Evolutionary conservation across 2,797 vertebrate species (phyloP).

Genomic region (Sylvilagus floridanus): DNA sequence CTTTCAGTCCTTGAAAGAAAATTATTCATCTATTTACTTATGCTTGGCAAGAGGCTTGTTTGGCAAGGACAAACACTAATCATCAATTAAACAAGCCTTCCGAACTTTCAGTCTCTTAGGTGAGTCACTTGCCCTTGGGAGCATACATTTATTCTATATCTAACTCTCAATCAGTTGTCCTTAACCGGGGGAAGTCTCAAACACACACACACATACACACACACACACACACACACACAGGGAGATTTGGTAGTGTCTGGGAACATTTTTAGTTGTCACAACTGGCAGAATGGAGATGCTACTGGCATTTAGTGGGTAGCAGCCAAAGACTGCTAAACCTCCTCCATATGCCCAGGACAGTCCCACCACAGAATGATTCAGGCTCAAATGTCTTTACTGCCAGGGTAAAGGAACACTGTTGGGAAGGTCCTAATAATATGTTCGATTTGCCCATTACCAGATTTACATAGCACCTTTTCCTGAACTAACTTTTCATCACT

Average conservation of each 20-base stretch:
- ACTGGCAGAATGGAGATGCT: not conserved
- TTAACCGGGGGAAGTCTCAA: not conserved
- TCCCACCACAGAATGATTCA: not conserved
- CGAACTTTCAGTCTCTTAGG: constrained; percentile 15
- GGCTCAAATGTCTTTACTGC: constrained; percentile 8
- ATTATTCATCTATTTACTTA: constrained; percentile 37
- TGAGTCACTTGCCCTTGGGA: constrained; percentile 36
- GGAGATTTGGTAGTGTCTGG: not conserved
- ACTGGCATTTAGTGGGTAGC: not conserved
- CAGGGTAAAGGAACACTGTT: constrained; percentile 40
- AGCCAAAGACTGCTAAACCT: not conserved
- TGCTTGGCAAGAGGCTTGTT: constrained; percentile 50
- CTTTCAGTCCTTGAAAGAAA: constrained; percentile 56
- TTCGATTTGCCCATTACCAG: constrained; percentile 61
- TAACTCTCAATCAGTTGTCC: constrained; percentile 45
- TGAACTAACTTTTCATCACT: constrained; percentile 68
- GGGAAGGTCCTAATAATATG: constrained; percentile 50
- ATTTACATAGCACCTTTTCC: constrained; percentile 67
- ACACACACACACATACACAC: too few relatives aligned
- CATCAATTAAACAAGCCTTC: constrained; percentile 46
- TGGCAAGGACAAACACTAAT: constrained; percentile 54
- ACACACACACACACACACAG: too few relatives aligned
- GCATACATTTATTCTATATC: constrained; percentile 1
- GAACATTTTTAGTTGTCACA: constrained; percentile 37
- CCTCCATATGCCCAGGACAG: not conserved